phyloP scores from a whole-genome alignment of 2,797 vertebrate species.

The Protonibea diacanthus region DNA sequence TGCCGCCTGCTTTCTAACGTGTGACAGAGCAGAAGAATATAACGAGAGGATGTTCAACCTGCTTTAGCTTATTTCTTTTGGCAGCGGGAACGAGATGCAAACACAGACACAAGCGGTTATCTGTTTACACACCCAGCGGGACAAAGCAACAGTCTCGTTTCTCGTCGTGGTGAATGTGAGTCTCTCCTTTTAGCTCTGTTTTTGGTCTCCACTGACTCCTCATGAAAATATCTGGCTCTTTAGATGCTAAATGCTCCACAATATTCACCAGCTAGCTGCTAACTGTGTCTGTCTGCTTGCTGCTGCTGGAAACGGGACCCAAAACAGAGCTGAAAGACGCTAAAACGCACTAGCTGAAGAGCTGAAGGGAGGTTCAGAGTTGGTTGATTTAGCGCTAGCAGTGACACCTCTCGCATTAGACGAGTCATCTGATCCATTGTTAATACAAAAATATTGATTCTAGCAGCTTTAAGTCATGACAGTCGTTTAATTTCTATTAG shows the following conservation, averaged over 20 bases:
- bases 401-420: background rate
- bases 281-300: background rate
- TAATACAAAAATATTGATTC: background rate
- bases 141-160: background rate
- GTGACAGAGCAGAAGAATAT: background rate
- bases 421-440: background rate
- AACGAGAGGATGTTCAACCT: background rate
- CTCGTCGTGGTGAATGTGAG: background rate
- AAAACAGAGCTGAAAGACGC: background rate
- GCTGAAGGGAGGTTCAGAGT: background rate
- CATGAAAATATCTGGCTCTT: too few species aligned
- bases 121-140: background rate
- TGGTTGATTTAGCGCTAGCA: background rate
- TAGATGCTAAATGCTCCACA: too few species aligned
- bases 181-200: background rate
- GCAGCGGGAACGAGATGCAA: background rate
- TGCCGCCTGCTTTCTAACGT: background rate
- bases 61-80: background rate
- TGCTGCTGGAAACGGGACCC: background rate
- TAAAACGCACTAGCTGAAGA: background rate
- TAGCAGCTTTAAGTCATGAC: background rate
- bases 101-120: background rate
- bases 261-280: background rate
- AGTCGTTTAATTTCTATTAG: background rate
- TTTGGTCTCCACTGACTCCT: background rate